Evolutionary conservation across 2,888 invertebrate genomes (phyloP).

Genomic region (Holacanthella duospinosa): DNA sequence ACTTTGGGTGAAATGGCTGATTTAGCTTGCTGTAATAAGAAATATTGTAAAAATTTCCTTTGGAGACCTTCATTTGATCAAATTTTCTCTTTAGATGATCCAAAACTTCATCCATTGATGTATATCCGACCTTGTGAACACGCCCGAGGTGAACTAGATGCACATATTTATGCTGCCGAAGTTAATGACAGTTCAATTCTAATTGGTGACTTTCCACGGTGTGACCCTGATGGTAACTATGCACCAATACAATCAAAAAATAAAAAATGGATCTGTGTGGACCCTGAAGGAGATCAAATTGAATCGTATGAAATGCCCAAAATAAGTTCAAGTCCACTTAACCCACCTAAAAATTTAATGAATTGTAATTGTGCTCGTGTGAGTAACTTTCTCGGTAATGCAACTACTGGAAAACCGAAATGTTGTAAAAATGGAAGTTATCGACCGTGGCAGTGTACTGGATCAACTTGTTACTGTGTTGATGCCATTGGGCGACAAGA

Average conservation of each 20-base stretch:
- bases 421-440: conserved; percentile 58
- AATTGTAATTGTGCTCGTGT: conserved; percentile 51
- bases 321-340: conserved; percentile 42
- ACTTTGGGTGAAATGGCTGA: conserved; percentile 17
- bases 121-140: conserved; percentile 30
- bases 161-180: conserved; percentile 21
- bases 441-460: conserved; percentile 51
- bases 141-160: conserved; percentile 15
- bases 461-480: conserved; percentile 54
- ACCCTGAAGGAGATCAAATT: conserved; percentile 49
- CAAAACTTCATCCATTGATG: conserved; percentile 1
- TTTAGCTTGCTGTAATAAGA: conserved; percentile 33
- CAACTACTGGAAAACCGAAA: conserved; percentile 45
- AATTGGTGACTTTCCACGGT: conserved; percentile 27
- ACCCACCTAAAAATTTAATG: conserved; percentile 23
- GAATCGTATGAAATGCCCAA: conserved; percentile 45
- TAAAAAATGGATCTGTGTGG: conserved; percentile 46
- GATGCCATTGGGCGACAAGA: conserved; percentile 47
- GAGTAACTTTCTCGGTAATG: conserved; percentile 43
- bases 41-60: background rate
- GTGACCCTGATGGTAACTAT: conserved; percentile 35
- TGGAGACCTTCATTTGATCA: background rate
- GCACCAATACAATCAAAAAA: conserved; percentile 25
- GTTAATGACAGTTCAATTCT: conserved; percentile 16
- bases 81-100: background rate